Evolutionary conservation across 2,888 invertebrate species (phyloP), one percentile per base, ranked within the genome.

Genomic region (Callimorpha dominula): DNA sequence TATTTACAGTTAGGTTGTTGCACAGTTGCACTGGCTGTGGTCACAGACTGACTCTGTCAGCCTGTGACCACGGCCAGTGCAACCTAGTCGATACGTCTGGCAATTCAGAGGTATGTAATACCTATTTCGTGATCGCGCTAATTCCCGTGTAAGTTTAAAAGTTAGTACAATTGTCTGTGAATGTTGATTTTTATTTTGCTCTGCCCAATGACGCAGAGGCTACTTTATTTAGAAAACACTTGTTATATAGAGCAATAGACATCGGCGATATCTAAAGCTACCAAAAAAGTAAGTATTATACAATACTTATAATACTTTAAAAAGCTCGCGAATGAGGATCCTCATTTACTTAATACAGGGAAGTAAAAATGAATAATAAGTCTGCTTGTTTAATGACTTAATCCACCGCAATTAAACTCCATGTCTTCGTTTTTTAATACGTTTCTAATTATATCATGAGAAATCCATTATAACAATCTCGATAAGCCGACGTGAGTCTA

Each of bases 391-490:
- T 81, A 86, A 85, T 84, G 81, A 70, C 87, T 87, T 76, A 78
- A 86, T 86, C 82, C 74, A 73, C 49, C 72, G 80, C 77, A 87
- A 88, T 88, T 90, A 92, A 31, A 85, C 84, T 78, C 78, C 79
- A 82, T 84, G 81, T 81, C 79, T 82, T 84, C 81, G 79, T 89
- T 91, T 90, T 90, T 92, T 91, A 91, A 90, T 92, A 90, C 81
- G 79, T 75, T 78, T 87, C 85, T 88, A 90, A 92, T 91, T 91
- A 91, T 88, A 87, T 88, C 88, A 87, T 92, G 92, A 91, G 93
- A 93, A 92, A 81, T 77, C 77, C 81, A 84, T 84, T 82, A 78
- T 78, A 80, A 82, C 68, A 75, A 84, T 83, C 79, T 71, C 72
- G 72, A 85, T 88, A 91, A 89, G 91, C 91, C 91, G 71, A 71